These are phyloP conservation scores for Corythornis madagascariensis DNA, from an alignment of 2,113 vertebrate genomes.

Conservation along the genomic window DNA sequence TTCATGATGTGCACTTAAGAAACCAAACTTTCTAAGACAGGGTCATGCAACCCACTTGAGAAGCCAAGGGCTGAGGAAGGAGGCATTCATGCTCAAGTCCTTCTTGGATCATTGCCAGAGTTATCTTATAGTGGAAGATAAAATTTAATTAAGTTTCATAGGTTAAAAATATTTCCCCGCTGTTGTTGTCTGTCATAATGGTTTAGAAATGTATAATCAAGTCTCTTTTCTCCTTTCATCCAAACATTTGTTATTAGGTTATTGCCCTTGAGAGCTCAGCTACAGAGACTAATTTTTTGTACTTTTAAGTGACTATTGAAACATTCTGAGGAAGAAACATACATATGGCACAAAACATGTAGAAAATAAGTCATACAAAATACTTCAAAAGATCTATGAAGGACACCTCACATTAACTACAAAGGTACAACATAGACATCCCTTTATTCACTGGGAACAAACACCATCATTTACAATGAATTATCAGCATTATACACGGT, in stretches of 20 bases:
- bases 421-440: not conserved
- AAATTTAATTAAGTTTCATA: constrained; percentile 54
- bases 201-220: constrained; percentile 45
- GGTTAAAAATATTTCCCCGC: constrained; percentile 30
- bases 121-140: constrained; percentile 17
- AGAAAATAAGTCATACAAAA: not conserved
- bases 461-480: not conserved
- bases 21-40: not conserved
- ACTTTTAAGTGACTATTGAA: not conserved
- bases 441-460: not conserved
- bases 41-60: not conserved
- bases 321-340: not conserved
- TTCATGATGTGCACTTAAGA: not conserved
- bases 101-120: not conserved
- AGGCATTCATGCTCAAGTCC: not conserved
- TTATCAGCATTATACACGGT: not conserved
- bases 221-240: constrained; percentile 12
- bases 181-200: constrained; percentile 29
- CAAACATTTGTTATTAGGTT: constrained; percentile 19
- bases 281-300: not conserved
- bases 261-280: constrained; percentile 33
- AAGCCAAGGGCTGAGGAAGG: not conserved
- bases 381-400: not conserved
- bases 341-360: not conserved
- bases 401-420: accelerated